phyloP scores from a whole-genome alignment of 2,888 invertebrate genomes.

The Ormyrus nitidulus region DNA sequence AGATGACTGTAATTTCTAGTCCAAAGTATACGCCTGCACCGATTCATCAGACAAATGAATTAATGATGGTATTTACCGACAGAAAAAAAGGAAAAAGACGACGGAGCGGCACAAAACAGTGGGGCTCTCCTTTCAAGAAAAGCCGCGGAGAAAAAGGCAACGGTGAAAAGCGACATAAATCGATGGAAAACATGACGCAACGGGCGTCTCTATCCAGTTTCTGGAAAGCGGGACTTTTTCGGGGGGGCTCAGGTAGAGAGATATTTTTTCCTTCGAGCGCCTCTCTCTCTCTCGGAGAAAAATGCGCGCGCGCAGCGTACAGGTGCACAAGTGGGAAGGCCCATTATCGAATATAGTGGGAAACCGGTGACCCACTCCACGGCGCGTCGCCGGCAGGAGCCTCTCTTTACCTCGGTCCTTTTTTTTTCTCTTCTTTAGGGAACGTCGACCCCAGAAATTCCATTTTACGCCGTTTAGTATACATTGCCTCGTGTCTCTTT shows the following conservation, averaged over 20 bases:
- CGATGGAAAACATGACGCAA: constrained; percentile 25
- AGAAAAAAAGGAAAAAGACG: neutral
- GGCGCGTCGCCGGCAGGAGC: neutral
- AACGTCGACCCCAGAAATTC: constrained; percentile 62
- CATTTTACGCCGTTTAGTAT: constrained; percentile 55
- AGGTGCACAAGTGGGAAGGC: constrained; percentile 59
- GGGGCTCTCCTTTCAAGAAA: no score
- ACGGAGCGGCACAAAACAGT: no score
- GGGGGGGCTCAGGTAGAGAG: constrained; percentile 1
- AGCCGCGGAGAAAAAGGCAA: neutral
- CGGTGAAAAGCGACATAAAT: constrained; percentile 32
- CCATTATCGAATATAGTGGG: constrained; percentile 65
- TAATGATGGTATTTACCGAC: neutral
- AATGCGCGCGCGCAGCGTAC: constrained; percentile 43
- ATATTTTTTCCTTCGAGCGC: constrained; percentile 28
- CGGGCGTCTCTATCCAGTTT: constrained; percentile 42
- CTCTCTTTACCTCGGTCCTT: constrained; percentile 36
- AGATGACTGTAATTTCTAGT: no score
- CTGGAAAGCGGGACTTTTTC: constrained; percentile 49
- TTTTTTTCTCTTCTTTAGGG: constrained; percentile 53
- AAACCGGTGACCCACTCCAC: constrained; percentile 65
- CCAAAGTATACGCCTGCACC: neutral
- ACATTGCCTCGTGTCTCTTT: constrained; percentile 15
- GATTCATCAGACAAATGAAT: neutral
- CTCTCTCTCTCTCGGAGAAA: constrained; percentile 6